Evolutionary conservation across 2,888 invertebrate species (phyloP).

Genomic region (Tenthredo mesomela): DNA sequence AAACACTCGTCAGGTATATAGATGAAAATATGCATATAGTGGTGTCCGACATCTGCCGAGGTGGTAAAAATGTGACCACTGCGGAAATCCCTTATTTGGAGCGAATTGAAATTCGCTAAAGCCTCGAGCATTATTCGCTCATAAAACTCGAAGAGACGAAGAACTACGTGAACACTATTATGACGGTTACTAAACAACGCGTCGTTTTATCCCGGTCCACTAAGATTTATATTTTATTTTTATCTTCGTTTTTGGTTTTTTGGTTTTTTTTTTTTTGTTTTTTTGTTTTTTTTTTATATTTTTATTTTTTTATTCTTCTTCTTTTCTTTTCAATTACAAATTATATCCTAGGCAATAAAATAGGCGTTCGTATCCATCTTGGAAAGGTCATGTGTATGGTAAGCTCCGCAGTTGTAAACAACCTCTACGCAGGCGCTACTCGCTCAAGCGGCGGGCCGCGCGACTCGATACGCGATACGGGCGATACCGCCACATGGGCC

Average conservation of each 20-base stretch:
- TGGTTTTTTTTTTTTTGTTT: neutral
- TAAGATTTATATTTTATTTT: conserved; percentile 37
- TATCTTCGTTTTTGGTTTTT: neutral
- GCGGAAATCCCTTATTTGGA: conserved; percentile 51
- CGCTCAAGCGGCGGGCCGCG: conserved; percentile 69
- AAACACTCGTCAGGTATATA: conserved; percentile 22
- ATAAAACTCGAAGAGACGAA: neutral
- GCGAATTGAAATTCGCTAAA: conserved; percentile 46
- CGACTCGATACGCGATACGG: conserved; percentile 59
- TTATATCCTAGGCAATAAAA: conserved; percentile 60
- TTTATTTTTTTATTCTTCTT: neutral
- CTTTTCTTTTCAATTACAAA: conserved; percentile 51
- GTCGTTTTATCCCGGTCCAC: conserved; percentile 39
- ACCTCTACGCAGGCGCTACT: conserved; percentile 75
- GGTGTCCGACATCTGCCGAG: conserved; percentile 62
- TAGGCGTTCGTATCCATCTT: conserved; percentile 76
- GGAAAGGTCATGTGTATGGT: conserved; percentile 77
- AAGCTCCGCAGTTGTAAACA: conserved; percentile 78
- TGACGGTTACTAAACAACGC: conserved; percentile 25
- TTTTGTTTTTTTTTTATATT: neutral
- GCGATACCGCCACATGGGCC: conserved; percentile 39
- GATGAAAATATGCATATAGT: conserved; percentile 57
- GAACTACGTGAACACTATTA: conserved; percentile 9
- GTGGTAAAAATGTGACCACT: conserved; percentile 58
- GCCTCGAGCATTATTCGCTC: conserved; percentile 30